Percentiles rank a stretch among this genome's conserved stretches.
These are phyloP conservation scores for Drosophila orosa DNA, from an alignment of 1,140 invertebrate genomes.

Conservation along the genomic window DNA sequence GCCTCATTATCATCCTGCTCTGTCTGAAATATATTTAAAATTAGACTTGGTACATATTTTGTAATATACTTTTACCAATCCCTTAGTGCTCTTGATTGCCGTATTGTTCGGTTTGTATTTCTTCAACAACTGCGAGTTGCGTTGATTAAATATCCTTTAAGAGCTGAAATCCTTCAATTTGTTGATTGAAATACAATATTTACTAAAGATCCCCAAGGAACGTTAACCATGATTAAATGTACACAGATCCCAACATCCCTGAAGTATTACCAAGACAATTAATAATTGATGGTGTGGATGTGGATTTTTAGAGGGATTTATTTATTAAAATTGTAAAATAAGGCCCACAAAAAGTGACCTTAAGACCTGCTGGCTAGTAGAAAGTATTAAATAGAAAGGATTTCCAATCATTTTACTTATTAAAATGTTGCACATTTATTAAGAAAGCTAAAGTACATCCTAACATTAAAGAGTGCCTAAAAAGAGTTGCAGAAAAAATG, in stretches of 20 bases:
- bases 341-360: no score
- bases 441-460: background rate
- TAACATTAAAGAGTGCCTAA: background rate
- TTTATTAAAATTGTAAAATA: no score
- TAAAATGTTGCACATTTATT: no score
- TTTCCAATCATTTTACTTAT: no score
- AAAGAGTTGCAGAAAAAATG: no score
- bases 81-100: background rate
- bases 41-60: background rate
- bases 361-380: no score
- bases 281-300: background rate
- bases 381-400: no score
- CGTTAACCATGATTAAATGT: background rate
- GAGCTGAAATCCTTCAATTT: background rate
- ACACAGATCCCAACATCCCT: background rate
- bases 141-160: background rate
- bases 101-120: background rate
- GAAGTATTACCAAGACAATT: background rate
- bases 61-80: background rate
- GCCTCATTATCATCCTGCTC: background rate
- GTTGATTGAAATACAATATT: conserved; percentile 1
- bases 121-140: background rate
- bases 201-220: background rate
- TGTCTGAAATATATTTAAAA: background rate
- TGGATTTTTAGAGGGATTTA: background rate